These are phyloP conservation scores for Griposia aprilina DNA, from an alignment of 2,888 invertebrate genomes.

Conservation along the genomic window DNA sequence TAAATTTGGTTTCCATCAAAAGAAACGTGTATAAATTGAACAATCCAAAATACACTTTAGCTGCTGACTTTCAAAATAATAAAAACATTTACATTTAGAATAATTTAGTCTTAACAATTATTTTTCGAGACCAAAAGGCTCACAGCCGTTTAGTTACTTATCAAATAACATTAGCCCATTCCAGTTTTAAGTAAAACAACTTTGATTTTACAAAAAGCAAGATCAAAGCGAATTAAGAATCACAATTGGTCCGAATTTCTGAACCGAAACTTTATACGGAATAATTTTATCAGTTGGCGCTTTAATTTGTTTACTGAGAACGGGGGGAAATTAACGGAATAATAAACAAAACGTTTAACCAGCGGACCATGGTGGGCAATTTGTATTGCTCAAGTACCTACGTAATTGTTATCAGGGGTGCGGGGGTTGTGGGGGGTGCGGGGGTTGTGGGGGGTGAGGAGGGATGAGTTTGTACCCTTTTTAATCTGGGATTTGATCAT, in stretches of 20 bases:
- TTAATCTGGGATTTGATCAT: constrained; percentile 27
- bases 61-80: not conserved
- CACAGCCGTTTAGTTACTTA: constrained; percentile 1
- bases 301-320: constrained; percentile 61
- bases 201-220: constrained; percentile 52
- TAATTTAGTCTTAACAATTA: not conserved
- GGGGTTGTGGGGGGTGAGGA: no score
- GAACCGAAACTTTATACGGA: constrained; percentile 54
- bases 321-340: constrained; percentile 46
- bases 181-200: constrained; percentile 40
- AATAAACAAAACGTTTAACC: constrained; percentile 53
- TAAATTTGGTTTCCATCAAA: not conserved
- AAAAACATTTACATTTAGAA: constrained; percentile 2
- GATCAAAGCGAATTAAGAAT: constrained; percentile 66
- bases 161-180: constrained; percentile 15
- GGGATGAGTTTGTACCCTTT: constrained; percentile 24
- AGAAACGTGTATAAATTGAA: not conserved
- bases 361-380: constrained; percentile 46
- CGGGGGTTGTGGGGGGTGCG: no score
- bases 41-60: not conserved
- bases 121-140: not conserved
- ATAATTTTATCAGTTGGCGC: constrained; percentile 60
- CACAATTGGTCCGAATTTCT: constrained; percentile 59
- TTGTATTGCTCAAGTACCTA: constrained; percentile 45
- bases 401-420: constrained; percentile 41